Percentiles rank a stretch among this genome's conserved stretches.
Conservation (phyloP, 1,140 invertebrate genomes). For the Dreissena polymorpha region DNA sequence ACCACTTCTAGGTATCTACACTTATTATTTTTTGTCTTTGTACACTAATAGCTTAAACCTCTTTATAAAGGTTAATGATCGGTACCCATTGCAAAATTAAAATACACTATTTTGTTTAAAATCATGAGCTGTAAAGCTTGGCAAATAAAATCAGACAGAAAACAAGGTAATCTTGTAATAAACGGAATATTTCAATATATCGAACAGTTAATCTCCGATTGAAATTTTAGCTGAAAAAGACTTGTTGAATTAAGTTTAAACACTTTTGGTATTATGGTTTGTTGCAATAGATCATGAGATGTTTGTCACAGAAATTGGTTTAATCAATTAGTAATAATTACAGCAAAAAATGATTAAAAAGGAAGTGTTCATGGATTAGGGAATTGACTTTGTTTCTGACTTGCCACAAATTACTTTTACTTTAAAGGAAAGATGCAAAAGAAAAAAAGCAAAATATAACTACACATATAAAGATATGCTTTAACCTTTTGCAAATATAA, state of each 20-base stretch:
- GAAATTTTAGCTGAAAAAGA: not conserved
- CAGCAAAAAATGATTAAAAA: not conserved
- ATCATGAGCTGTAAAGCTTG: slow-evolving; percentile 42
- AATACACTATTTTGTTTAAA: slow-evolving; percentile 33
- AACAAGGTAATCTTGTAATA: slow-evolving; percentile 37
- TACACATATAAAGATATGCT: too few species aligned
- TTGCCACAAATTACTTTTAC: too few species aligned
- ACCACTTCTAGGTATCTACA: too few species aligned
- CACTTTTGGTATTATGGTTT: not conserved
- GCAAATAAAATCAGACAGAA: slow-evolving; percentile 27
- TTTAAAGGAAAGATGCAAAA: too few species aligned
- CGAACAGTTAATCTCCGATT: slow-evolving; percentile 29
- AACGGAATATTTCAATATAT: slow-evolving; percentile 29
- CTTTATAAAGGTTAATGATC: not conserved
- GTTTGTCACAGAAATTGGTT: not conserved
- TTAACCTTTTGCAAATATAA: too few species aligned
- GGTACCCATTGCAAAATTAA: not conserved
- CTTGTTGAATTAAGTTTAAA: slow-evolving; percentile 29
- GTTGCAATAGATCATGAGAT: not conserved
- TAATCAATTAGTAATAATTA: not conserved
- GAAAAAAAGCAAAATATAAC: too few species aligned
- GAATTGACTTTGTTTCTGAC: too few species aligned
- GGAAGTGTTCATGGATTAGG: too few species aligned
- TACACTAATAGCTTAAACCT: too few species aligned
- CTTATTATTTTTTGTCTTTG: too few species aligned